Percentiles rank a stretch among this genome's conserved stretches.
phyloP scores from a whole-genome alignment of 2,113 vertebrate genomes.

The Pachyramphus minor region DNA sequence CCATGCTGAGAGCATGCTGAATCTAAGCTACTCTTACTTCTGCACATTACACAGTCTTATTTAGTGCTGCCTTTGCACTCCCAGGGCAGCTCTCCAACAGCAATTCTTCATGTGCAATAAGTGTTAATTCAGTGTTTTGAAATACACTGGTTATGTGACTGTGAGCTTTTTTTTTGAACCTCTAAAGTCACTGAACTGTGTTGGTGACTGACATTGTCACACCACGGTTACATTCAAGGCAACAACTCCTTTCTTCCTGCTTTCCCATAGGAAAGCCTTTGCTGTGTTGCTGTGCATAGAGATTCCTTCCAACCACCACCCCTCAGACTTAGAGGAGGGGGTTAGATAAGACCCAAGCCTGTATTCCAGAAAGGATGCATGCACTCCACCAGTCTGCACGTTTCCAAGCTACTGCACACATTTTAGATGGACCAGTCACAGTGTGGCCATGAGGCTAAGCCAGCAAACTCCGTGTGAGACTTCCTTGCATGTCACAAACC shows the following conservation, averaged over 20 bases:
- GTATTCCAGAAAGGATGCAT: neutral
- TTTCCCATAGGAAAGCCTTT: neutral
- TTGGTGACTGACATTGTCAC: neutral
- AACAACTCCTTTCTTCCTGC: neutral
- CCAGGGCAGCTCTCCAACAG: neutral
- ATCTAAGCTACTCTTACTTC: neutral
- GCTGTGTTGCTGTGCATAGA: neutral
- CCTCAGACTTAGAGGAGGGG: neutral
- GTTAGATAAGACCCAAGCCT: neutral
- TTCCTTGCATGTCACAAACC: neutral
- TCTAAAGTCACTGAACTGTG: neutral
- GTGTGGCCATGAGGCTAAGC: neutral
- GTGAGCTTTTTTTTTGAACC: neutral
- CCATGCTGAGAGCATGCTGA: neutral
- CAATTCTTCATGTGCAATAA: neutral
- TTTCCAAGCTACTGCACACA: neutral
- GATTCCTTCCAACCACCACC: rapidly evolving
- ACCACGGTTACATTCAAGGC: neutral
- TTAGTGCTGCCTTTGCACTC: neutral
- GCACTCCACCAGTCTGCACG: neutral
- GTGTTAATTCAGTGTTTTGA: neutral
- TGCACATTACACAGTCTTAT: neutral
- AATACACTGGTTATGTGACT: neutral
- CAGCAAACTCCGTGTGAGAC: neutral
- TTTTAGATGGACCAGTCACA: neutral